phyloP scores from a whole-genome alignment of 1,140 invertebrate species.

The Calephelis virginiensis region DNA sequence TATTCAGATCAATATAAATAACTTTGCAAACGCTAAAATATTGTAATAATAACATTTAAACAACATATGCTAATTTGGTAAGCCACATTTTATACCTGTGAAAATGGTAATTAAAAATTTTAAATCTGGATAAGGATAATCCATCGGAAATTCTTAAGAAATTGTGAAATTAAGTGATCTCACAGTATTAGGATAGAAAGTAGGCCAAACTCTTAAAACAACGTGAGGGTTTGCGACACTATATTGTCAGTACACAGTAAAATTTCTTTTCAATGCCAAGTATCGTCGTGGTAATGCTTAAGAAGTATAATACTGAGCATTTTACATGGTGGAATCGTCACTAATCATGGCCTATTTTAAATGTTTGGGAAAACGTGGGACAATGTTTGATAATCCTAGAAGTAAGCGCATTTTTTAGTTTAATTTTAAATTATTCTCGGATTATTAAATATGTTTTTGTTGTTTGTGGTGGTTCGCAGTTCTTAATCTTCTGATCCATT shows the following conservation, averaged over 20 bases:
- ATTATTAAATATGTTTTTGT: not conserved
- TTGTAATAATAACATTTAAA: too few relatives aligned
- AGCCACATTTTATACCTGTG: too few relatives aligned
- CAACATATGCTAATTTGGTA: too few relatives aligned
- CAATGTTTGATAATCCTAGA: conserved; percentile 3
- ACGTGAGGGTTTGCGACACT: not conserved
- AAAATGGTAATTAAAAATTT: too few relatives aligned
- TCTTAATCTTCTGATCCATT: not conserved
- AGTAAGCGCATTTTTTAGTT: conserved; percentile 6
- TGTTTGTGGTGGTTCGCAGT: not conserved
- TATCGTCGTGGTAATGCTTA: not conserved
- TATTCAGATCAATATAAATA: too few relatives aligned
- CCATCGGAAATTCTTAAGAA: too few relatives aligned
- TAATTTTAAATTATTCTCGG: conserved; percentile 2
- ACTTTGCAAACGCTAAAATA: too few relatives aligned
- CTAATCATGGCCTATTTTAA: not conserved
- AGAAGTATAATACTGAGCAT: not conserved
- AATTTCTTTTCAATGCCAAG: not conserved
- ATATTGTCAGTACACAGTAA: too few relatives aligned
- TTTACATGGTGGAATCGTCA: not conserved
- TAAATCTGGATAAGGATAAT: too few relatives aligned
- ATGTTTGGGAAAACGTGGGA: not conserved
- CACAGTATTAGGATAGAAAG: too few relatives aligned
- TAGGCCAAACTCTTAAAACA: too few relatives aligned
- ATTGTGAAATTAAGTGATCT: too few relatives aligned